Evolutionary conservation across 2,888 invertebrate species (phyloP).

Genomic region (Acrocyrtus sp.): DNA sequence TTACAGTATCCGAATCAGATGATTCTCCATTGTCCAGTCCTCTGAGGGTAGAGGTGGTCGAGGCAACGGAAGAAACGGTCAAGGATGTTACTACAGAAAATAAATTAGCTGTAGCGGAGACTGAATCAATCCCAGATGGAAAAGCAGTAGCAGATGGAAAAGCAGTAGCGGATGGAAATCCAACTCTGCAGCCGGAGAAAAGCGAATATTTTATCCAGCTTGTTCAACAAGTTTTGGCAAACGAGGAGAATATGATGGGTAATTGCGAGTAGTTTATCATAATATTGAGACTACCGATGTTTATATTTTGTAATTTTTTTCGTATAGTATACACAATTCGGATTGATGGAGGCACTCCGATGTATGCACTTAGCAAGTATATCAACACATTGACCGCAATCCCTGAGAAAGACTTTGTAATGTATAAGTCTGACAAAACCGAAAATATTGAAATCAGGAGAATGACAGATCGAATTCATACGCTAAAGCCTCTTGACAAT

Average conservation of each 20-base stretch:
- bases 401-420: slow-evolving; percentile 46
- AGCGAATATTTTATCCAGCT: slow-evolving; percentile 9
- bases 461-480: slow-evolving; percentile 38
- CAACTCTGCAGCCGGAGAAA: no score
- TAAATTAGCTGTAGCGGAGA: no score
- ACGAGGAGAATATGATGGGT: background rate
- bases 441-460: slow-evolving; percentile 49
- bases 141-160: no score
- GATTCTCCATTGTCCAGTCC: background rate
- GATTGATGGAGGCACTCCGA: slow-evolving; percentile 48
- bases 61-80: background rate
- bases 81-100: no score
- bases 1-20: background rate
- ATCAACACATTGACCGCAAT: slow-evolving; percentile 26
- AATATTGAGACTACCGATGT: no score
- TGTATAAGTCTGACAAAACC: slow-evolving; percentile 52
- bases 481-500: slow-evolving; percentile 44
- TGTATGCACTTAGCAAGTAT: slow-evolving; percentile 41
- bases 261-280: background rate
- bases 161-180: no score
- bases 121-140: no score
- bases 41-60: background rate
- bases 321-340: slow-evolving; percentile 42
- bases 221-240: background rate
- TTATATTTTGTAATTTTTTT: no score